Evolutionary conservation across 1,140 invertebrate species (phyloP), one percentile per base, ranked within the genome.

Genomic region (Helicoverpa armigera): DNA sequence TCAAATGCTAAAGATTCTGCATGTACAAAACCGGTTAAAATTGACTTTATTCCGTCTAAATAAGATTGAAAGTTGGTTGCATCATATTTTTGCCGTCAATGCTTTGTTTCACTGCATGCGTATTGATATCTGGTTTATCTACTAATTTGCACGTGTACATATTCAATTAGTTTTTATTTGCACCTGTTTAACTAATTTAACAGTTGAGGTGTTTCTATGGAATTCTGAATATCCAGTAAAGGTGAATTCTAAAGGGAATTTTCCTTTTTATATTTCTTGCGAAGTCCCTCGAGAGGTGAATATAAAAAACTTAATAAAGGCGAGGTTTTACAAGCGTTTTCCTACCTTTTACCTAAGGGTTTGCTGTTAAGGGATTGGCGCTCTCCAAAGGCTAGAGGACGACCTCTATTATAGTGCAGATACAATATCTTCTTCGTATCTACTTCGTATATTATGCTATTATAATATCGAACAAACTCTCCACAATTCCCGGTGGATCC

Each of bases 61-160:
- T 67, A 77, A 2, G 12, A 50, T 77, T 67, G 50, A 43, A 16
- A 77, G 23, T 77, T 54, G 58, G 31, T 13, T 60, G 16, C 3
- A 9, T 60, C 0, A 13, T 50, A 50, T 35, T 56, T 53, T 76
- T 63, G 18, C 54, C 29, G 18, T 65, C 48, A 50, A 69, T 35
- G 13, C 23, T 79, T 56, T 56, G 31, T 58, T 79, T 54, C 76
- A 69, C 54, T 78, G 81, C 53, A 75, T 60, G 69, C 69, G 31
- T 82, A 78, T 78, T 72, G 75, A 82, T 82, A 82, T 79, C 75
- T 70, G 69, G 77, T 79, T 79, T 73, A 82, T 79, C 70, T 76
- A 67, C 43, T 61, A 54, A 77, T 80, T 78, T 76, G 82, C 77
- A 76, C 72, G 72, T 72, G 54, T 76, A 65, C 50, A 76, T 72